Evolutionary conservation across 2,888 invertebrate genomes (phyloP).

Genomic region (Hesperia comma): DNA sequence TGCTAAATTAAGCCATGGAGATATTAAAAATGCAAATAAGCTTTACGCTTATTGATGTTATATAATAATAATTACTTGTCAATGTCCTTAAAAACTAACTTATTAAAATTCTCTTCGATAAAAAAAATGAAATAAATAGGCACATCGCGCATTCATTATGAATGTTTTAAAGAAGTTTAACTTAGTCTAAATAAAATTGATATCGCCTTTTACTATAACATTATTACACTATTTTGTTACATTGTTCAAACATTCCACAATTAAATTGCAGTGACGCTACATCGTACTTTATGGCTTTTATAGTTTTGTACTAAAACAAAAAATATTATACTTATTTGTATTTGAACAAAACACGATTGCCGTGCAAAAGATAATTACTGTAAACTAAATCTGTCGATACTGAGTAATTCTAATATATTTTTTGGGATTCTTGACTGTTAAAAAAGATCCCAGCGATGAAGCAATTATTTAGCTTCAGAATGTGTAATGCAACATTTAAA

Average conservation of each 20-base stretch:
- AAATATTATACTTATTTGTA: slow-evolving; percentile 18
- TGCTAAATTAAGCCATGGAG: slow-evolving; percentile 53
- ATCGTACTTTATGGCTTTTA: slow-evolving; percentile 67
- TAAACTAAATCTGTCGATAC: neutral
- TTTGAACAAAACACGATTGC: slow-evolving; percentile 16
- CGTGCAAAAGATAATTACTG: neutral
- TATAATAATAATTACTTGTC: slow-evolving; percentile 64
- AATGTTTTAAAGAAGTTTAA: slow-evolving; percentile 64
- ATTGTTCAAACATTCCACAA: slow-evolving; percentile 67
- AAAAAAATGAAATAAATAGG: slow-evolving; percentile 80
- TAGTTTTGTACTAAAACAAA: slow-evolving; percentile 70
- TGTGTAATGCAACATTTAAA: too few relatives aligned
- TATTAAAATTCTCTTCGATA: slow-evolving; percentile 70
- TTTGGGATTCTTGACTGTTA: too few relatives aligned
- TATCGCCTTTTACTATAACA: slow-evolving; percentile 64
- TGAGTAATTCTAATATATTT: too few relatives aligned
- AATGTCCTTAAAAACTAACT: slow-evolving; percentile 59
- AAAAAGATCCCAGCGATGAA: too few relatives aligned
- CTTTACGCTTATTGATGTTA: slow-evolving; percentile 16
- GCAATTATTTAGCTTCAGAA: too few relatives aligned
- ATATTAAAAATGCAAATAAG: slow-evolving; percentile 51
- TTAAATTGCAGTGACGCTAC: slow-evolving; percentile 71
- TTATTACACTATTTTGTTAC: slow-evolving; percentile 40
- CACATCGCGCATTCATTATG: slow-evolving; percentile 75
- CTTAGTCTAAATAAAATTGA: slow-evolving; percentile 65